Conservation (phyloP, 2,797 vertebrate species). For the Mallotus villosus region DNA sequence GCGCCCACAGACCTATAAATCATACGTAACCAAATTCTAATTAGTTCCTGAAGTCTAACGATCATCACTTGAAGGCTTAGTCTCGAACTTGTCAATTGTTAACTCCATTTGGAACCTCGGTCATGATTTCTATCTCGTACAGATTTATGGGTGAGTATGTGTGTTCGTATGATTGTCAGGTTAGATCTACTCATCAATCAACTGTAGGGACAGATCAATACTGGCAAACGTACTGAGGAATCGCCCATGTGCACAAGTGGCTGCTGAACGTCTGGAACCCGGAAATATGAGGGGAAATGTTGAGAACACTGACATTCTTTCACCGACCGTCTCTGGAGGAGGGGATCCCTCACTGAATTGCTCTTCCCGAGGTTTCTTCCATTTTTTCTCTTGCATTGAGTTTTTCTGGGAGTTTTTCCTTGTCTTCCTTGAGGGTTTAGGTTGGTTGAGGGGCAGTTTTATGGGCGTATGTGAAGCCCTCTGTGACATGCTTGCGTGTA, state of each 20-base stretch:
- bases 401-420: too few species aligned
- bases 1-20: not conserved
- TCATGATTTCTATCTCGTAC: not conserved
- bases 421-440: too few species aligned
- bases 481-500: too few species aligned
- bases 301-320: not conserved
- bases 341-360: too few species aligned
- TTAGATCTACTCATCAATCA: not conserved
- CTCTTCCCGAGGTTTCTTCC: too few species aligned
- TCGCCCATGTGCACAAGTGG: not conserved
- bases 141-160: not conserved
- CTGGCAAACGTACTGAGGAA: not conserved
- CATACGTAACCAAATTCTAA: conserved; percentile 8
- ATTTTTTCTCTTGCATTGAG: too few species aligned
- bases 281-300: too few species aligned
- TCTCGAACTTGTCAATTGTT: conserved; percentile 1
- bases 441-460: too few species aligned
- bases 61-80: not conserved
- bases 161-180: not conserved
- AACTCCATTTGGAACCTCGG: not conserved
- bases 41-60: conserved; percentile 2
- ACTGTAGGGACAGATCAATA: not conserved
- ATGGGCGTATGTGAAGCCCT: too few species aligned
- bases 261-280: not conserved
- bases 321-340: too few species aligned